Evolutionary conservation across 2,797 vertebrate genomes (phyloP).

Genomic region (Acanthurus leucopareius): DNA sequence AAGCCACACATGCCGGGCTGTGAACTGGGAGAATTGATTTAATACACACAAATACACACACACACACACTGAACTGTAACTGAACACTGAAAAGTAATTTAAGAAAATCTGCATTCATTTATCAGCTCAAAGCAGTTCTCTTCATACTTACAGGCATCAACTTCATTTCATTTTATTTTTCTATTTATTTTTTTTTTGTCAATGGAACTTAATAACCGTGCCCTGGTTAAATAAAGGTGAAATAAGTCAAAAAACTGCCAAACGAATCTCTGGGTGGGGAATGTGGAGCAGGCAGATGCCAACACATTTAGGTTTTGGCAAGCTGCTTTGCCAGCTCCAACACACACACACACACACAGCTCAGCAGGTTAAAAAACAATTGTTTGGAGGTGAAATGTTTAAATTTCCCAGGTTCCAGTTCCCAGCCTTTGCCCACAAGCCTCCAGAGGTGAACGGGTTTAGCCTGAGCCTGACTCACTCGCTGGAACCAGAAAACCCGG

Average conservation of each 20-base stretch:
- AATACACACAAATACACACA: slow-evolving; percentile 35
- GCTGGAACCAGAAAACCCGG: slow-evolving; percentile 57
- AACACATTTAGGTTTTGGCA: slow-evolving; percentile 52
- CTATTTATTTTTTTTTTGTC: slow-evolving; percentile 5
- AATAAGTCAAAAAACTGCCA: slow-evolving; percentile 48
- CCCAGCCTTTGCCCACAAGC: slow-evolving; percentile 34
- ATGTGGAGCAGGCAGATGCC: slow-evolving; percentile 32
- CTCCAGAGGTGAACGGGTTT: slow-evolving; percentile 69
- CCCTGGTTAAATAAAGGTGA: slow-evolving; percentile 52
- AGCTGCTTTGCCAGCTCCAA: slow-evolving; percentile 32
- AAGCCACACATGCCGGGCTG: slow-evolving; percentile 58
- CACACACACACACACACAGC: slow-evolving; percentile 44
- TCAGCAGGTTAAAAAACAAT: slow-evolving; percentile 50
- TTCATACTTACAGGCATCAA: slow-evolving; percentile 8
- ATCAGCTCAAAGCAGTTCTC: slow-evolving; percentile 31
- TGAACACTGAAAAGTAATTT: slow-evolving; percentile 48
- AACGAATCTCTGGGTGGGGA: slow-evolving; percentile 35
- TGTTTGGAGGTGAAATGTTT: slow-evolving; percentile 62
- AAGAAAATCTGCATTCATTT: slow-evolving; percentile 53
- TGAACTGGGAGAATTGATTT: slow-evolving; percentile 53
- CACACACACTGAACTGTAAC: slow-evolving; percentile 7
- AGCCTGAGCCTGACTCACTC: slow-evolving; percentile 65
- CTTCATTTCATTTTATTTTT: neutral
- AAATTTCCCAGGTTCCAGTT: slow-evolving; percentile 52
- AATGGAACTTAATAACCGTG: slow-evolving; percentile 34